Conservation (phyloP, 1,140 invertebrate genomes). For the Drosophila navojoa region DNA sequence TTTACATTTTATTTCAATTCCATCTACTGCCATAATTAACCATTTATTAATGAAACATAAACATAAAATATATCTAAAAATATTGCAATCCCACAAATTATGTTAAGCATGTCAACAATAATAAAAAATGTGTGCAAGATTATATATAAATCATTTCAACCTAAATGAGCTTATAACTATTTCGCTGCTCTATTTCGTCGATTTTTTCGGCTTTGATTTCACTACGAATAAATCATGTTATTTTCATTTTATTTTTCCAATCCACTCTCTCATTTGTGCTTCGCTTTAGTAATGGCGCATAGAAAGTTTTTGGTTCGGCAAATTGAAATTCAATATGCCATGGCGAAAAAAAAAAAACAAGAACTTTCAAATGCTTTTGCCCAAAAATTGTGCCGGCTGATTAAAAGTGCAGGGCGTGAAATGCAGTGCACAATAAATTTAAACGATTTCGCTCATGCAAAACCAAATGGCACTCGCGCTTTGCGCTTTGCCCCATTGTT, state of each 20-base stretch:
- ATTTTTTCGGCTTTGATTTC: too few relatives aligned
- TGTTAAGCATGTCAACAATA: too few relatives aligned
- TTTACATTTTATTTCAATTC: too few relatives aligned
- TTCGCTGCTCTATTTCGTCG: too few relatives aligned
- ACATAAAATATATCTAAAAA: too few relatives aligned
- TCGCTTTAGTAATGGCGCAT: not conserved
- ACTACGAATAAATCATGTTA: not conserved
- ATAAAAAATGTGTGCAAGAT: too few relatives aligned
- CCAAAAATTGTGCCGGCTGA: conserved; percentile 65
- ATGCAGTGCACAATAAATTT: conserved; percentile 77
- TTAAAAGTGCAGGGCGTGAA: conserved; percentile 77
- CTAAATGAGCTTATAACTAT: too few relatives aligned
- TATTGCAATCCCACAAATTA: too few relatives aligned
- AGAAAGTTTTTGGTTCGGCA: conserved; percentile 44
- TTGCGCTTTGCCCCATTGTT: conserved; percentile 36
- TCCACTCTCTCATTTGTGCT: conserved; percentile 3
- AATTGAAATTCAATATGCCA: conserved; percentile 57
- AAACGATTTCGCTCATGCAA: conserved; percentile 77
- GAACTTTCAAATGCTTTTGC: conserved; percentile 35
- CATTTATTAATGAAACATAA: too few relatives aligned
- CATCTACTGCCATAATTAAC: too few relatives aligned
- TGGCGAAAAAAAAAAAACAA: conserved; percentile 15
- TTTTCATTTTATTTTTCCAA: not conserved
- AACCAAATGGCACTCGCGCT: conserved; percentile 74
- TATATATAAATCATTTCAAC: too few relatives aligned